Percentiles rank a stretch among this genome's conserved stretches.
phyloP scores from a whole-genome alignment of 1,140 invertebrate genomes.

The Stenopsyche tienmushanensis region DNA sequence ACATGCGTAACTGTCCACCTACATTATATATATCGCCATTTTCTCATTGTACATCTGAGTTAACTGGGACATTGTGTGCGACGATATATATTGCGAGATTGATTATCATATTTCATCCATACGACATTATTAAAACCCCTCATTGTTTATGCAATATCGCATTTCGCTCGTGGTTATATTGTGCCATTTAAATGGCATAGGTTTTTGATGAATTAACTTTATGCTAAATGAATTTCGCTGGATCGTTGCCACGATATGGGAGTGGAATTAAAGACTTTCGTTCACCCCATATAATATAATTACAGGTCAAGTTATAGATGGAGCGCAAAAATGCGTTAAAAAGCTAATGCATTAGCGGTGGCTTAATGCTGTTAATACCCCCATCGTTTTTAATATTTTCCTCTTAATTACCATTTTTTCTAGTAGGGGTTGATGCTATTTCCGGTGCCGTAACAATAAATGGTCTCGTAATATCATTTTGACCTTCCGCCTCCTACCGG shows the following conservation, averaged over 20 bases:
- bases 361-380: neutral
- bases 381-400: constrained; percentile 13
- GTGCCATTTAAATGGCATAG: too few relatives aligned
- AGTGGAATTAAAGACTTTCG: too few relatives aligned
- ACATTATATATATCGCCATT: constrained; percentile 7
- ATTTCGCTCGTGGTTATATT: too few relatives aligned
- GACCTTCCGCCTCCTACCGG: constrained; percentile 13
- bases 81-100: too few relatives aligned
- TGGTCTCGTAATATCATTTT: constrained; percentile 24
- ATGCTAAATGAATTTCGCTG: too few relatives aligned
- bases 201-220: too few relatives aligned
- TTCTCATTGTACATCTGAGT: too few relatives aligned
- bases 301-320: neutral
- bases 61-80: too few relatives aligned
- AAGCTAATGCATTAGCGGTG: neutral
- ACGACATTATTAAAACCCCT: too few relatives aligned
- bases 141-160: too few relatives aligned
- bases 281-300: neutral
- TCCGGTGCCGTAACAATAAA: constrained; percentile 18
- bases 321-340: neutral
- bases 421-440: constrained; percentile 10
- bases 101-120: too few relatives aligned
- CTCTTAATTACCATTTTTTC: constrained; percentile 25
- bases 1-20: constrained; percentile 24
- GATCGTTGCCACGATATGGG: too few relatives aligned